Percentiles rank a stretch among this genome's conserved stretches.
Conservation (phyloP, 2,888 invertebrate genomes). For the Nephrotoma guestfalica region DNA sequence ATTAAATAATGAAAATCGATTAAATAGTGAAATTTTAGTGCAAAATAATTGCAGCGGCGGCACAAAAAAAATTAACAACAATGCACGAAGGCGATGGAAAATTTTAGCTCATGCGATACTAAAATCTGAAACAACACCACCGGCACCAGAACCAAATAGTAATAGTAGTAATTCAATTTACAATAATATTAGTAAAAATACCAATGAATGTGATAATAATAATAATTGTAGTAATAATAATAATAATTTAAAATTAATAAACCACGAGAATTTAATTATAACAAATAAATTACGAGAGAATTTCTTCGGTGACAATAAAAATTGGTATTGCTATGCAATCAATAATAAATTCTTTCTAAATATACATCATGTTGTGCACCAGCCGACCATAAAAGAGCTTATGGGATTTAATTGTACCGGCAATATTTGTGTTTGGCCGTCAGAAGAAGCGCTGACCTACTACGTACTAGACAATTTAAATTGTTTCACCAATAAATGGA, state of each 20-base stretch:
- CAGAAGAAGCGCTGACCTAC: conserved; percentile 58
- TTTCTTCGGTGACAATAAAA: conserved; percentile 30
- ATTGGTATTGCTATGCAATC: conserved; percentile 49
- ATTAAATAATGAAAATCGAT: not conserved
- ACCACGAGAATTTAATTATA: conserved; percentile 34
- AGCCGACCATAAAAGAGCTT: conserved; percentile 51
- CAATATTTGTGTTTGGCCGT: conserved; percentile 67
- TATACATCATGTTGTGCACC: conserved; percentile 43
- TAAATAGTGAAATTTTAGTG: not conserved
- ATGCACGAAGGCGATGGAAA: conserved; percentile 53
- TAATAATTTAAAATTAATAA: conserved; percentile 41
- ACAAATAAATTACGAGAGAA: conserved; percentile 28
- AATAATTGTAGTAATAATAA: conserved; percentile 36
- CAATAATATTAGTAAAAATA: conserved; percentile 1
- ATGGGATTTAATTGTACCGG: conserved; percentile 75
- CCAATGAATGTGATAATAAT: conserved; percentile 16
- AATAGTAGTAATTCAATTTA: conserved; percentile 1
- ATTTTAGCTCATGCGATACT: conserved; percentile 50
- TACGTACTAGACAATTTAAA: conserved; percentile 47
- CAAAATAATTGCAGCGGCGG: conserved; percentile 8
- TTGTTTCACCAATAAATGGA: conserved; percentile 49
- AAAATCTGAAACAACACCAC: conserved; percentile 16
- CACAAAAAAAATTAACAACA: conserved; percentile 19
- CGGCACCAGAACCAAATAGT: conserved; percentile 5
- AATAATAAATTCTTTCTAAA: conserved; percentile 37